These are phyloP conservation scores for Salminus brasiliensis DNA, from an alignment of 2,113 vertebrate species.

Conservation along the genomic window DNA sequence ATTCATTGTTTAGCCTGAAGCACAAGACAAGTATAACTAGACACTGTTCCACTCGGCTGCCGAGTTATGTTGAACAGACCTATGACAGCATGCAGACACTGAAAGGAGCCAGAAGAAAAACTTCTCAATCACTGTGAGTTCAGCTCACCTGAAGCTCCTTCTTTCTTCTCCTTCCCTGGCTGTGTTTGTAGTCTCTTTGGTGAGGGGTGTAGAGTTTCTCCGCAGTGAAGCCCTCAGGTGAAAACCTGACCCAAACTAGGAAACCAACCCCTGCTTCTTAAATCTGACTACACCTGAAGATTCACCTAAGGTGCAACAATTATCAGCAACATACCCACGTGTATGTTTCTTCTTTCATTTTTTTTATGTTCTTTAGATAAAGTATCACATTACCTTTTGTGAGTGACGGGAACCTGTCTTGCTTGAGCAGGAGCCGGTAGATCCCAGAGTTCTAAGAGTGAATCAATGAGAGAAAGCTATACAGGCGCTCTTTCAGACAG, in stretches of 20 bases:
- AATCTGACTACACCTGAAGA: background rate
- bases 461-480: background rate
- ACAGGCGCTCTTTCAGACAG: background rate
- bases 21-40: background rate
- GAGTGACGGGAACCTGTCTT: constrained; percentile 24
- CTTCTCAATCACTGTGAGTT: background rate
- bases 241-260: constrained; percentile 54
- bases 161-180: background rate
- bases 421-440: constrained; percentile 16
- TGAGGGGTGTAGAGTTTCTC: constrained; percentile 59
- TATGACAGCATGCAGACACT: constrained; percentile 9
- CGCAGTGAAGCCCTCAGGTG: constrained; percentile 41
- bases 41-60: background rate
- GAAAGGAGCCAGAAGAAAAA: background rate
- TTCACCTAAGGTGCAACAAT: background rate
- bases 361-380: background rate
- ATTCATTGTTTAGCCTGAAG: constrained; percentile 45
- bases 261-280: constrained; percentile 2
- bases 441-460: constrained; percentile 19
- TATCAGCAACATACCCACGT: background rate
- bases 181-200: constrained; percentile 40
- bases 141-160: background rate
- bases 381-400: constrained; percentile 48
- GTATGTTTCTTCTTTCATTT: no score
- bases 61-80: background rate